Conservation (phyloP, 2,113 vertebrate species). For the Asarcornis scutulata region DNA sequence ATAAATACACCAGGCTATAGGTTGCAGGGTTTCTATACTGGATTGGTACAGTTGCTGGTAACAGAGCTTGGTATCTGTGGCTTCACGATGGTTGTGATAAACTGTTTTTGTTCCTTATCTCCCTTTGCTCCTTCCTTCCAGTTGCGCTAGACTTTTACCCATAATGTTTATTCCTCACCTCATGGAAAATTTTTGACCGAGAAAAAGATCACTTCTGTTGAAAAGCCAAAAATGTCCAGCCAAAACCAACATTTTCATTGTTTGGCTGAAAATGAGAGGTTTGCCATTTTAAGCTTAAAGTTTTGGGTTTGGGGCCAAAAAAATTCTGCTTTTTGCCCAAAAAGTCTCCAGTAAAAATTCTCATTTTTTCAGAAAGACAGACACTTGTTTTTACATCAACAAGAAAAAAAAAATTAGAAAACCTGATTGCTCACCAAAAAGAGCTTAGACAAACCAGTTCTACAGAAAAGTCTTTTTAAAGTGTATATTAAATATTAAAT, state of each 20-base stretch:
- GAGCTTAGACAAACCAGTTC: not conserved
- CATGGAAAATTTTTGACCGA: conserved; percentile 67
- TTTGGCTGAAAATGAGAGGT: conserved; percentile 67
- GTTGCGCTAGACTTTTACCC: not conserved
- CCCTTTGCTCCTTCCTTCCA: conserved; percentile 35
- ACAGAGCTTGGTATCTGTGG: conserved; percentile 64
- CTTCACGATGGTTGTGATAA: conserved; percentile 42
- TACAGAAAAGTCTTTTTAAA: not conserved
- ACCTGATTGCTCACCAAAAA: not conserved
- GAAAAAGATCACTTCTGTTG: conserved; percentile 44
- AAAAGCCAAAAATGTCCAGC: conserved; percentile 68
- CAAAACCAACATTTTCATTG: conserved; percentile 66
- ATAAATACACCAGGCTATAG: conserved; percentile 72
- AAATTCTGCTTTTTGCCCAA: conserved; percentile 44
- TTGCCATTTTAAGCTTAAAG: conserved; percentile 63
- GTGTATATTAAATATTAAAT: not conserved
- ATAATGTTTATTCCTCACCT: conserved; percentile 58
- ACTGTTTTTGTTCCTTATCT: conserved; percentile 56
- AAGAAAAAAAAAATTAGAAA: not conserved
- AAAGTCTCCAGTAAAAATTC: conserved; percentile 60
- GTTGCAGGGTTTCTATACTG: conserved; percentile 53
- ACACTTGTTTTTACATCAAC: conserved; percentile 45
- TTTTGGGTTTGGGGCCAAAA: conserved; percentile 47
- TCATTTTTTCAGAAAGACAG: conserved; percentile 33
- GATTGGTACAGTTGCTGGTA: not conserved